phyloP scores from a whole-genome alignment of 2,797 vertebrate species.

The Perdix hodgsoniae region DNA sequence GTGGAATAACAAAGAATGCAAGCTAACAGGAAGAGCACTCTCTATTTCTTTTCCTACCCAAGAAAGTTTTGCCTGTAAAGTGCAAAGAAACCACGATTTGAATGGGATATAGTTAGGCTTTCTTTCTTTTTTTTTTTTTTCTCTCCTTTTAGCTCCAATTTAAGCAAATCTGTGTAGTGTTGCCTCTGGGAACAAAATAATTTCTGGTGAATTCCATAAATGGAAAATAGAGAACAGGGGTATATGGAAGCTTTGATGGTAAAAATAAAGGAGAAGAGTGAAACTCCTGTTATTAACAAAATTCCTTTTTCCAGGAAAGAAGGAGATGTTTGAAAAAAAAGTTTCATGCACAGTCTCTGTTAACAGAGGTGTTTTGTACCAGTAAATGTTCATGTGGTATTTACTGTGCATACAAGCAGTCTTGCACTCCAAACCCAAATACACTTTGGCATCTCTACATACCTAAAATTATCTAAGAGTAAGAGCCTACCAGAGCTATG shows the following conservation, averaged over 20 bases:
- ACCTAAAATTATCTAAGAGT: not conserved
- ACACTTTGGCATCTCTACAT: not conserved
- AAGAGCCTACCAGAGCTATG: not conserved
- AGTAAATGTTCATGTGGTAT: not conserved
- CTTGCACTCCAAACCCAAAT: not conserved
- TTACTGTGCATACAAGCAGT: not conserved
- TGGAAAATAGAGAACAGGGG: not conserved
- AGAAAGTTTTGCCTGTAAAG: not conserved
- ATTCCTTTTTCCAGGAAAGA: not conserved
- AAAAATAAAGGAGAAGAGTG: not conserved
- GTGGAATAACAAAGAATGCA: not conserved
- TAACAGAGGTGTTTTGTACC: not conserved
- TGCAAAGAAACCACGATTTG: not conserved
- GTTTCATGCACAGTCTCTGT: not conserved
- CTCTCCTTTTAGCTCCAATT: not conserved
- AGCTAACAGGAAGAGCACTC: not conserved
- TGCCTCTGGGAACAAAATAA: rapidly evolving
- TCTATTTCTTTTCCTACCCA: not conserved
- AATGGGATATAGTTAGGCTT: not conserved
- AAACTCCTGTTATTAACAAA: not conserved
- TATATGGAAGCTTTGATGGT: not conserved
- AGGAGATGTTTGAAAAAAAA: not conserved
- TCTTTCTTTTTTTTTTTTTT: not conserved
- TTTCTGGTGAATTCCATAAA: not conserved
- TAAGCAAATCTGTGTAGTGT: not conserved